A percentile compares a stretch with the other conserved stretches of the same genome.
phyloP scores from a whole-genome alignment of 2,888 invertebrate genomes.

The Diarsia dahlii region DNA sequence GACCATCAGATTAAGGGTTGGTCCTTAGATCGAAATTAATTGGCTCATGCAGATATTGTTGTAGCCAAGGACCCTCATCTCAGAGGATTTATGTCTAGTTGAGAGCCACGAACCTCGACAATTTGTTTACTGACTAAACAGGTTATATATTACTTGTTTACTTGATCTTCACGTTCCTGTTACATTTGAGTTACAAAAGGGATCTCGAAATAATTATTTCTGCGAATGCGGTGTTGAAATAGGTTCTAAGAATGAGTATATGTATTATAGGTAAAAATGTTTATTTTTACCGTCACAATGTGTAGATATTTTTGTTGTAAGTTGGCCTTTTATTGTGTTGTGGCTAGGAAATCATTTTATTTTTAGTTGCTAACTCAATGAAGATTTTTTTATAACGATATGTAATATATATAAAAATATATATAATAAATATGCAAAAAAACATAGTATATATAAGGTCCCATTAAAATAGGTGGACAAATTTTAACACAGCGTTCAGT shows the following conservation, averaged over 20 bases:
- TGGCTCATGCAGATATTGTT: conserved; percentile 88
- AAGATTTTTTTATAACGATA: too few relatives aligned
- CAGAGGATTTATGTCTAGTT: conserved; percentile 82
- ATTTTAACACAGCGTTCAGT: too few relatives aligned
- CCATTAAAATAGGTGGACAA: too few relatives aligned
- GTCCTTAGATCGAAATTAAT: conserved; percentile 86
- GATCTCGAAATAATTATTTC: conserved; percentile 1
- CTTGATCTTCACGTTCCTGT: conserved; percentile 30
- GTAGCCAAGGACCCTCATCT: conserved; percentile 84
- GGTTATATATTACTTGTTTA: conserved; percentile 29
- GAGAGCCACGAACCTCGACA: conserved; percentile 69
- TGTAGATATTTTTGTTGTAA: not conserved
- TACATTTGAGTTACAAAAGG: conserved; percentile 22
- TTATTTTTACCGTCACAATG: too few relatives aligned
- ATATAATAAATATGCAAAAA: too few relatives aligned
- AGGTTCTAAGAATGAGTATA: not conserved
- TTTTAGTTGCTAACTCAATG: not conserved
- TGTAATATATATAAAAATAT: too few relatives aligned
- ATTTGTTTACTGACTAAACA: conserved; percentile 59
- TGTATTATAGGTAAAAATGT: not conserved
- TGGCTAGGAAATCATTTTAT: not conserved
- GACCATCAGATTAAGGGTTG: conserved; percentile 88
- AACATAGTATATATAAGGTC: too few relatives aligned
- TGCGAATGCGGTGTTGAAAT: not conserved
- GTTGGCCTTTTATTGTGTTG: not conserved